Percentiles rank a stretch among this genome's conserved stretches.
Conservation (phyloP, 2,888 invertebrate genomes). For the Drosophila bunnanda region DNA sequence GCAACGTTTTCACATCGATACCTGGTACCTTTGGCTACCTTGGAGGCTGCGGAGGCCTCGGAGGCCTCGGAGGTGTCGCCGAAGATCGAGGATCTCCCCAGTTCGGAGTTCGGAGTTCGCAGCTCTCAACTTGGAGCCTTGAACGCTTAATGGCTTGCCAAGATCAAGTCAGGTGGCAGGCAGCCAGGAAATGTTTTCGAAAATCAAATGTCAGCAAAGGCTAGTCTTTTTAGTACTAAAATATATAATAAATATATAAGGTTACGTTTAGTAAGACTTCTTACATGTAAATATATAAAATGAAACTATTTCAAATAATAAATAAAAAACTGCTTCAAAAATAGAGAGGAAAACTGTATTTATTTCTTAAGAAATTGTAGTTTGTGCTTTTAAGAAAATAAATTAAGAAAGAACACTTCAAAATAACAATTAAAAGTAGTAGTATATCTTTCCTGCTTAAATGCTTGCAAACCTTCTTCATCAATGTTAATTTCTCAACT, state of each 20-base stretch:
- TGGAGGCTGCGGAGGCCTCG: not conserved
- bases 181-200: constrained; percentile 7
- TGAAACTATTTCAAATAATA: no score
- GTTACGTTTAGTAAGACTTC: not conserved
- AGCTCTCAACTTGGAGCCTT: not conserved
- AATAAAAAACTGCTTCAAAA: no score
- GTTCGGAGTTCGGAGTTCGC: not conserved
- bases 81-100: constrained; percentile 4
- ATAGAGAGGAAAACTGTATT: no score
- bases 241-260: not conserved
- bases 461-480: accelerated
- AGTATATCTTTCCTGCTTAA: no score
- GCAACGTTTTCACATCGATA: constrained; percentile 60
- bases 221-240: not conserved
- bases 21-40: constrained; percentile 13
- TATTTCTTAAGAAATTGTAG: no score
- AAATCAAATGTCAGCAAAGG: not conserved
- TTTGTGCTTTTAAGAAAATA: no score
- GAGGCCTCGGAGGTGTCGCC: not conserved
- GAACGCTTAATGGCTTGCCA: constrained; percentile 11
- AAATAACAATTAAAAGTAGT: no score
- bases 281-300: not conserved
- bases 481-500: not conserved
- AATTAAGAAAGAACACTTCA: no score
- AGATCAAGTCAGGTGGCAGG: not conserved